phyloP scores from a whole-genome alignment of 2,888 invertebrate species.

The Sinopyrophorus schimmeli region DNA sequence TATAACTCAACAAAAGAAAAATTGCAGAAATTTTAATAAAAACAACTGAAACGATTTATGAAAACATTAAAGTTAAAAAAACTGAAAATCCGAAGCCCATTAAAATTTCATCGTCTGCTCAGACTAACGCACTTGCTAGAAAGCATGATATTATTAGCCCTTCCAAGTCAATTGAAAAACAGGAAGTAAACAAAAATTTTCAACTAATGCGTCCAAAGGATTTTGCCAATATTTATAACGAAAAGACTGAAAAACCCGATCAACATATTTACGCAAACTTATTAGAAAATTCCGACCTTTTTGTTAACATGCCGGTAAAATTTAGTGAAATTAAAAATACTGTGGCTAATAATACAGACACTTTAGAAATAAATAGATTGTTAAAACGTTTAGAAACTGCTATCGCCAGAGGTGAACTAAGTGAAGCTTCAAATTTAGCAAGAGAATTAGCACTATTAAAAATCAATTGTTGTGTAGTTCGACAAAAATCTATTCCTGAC shows the following conservation, averaged over 20 bases:
- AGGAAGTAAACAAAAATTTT: conserved; percentile 48
- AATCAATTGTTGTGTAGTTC: conserved; percentile 72
- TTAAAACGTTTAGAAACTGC: conserved; percentile 75
- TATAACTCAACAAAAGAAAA: too few relatives aligned
- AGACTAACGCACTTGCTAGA: conserved; percentile 59
- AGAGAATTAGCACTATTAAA: conserved; percentile 75
- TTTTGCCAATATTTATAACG: conserved; percentile 58
- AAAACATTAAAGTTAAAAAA: conserved; percentile 55
- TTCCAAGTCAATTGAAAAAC: conserved; percentile 43
- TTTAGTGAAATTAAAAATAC: conserved; percentile 45
- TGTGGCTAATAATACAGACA: conserved; percentile 56
- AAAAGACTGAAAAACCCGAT: conserved; percentile 42
- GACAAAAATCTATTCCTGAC: conserved; percentile 49
- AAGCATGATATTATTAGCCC: conserved; percentile 44
- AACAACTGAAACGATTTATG: conserved; percentile 53
- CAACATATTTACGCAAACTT: conserved; percentile 58
- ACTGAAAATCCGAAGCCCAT: conserved; percentile 48
- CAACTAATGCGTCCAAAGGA: conserved; percentile 61
- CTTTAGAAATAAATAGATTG: conserved; percentile 64
- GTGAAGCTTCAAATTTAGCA: conserved; percentile 75
- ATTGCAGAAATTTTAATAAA: conserved; percentile 49
- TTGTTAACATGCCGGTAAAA: conserved; percentile 52
- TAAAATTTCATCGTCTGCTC: conserved; percentile 64
- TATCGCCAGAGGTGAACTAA: conserved; percentile 76
- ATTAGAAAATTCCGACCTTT: conserved; percentile 49